These are phyloP conservation scores for Agrochola macilenta DNA, from an alignment of 2,888 invertebrate genomes.

Conservation along the genomic window DNA sequence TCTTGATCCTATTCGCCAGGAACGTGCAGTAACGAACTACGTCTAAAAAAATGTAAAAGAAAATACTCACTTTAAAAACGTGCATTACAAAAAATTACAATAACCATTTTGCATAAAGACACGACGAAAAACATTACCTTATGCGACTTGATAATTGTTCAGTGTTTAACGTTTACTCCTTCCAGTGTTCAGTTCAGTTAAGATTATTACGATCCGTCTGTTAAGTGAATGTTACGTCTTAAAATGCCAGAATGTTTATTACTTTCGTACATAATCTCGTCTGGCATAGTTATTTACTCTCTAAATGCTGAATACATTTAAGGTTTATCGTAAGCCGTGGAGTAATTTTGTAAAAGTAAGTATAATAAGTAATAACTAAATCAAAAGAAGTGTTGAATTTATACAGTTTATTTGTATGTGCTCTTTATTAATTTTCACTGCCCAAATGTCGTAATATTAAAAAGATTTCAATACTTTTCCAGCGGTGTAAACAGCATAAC, in stretches of 20 bases:
- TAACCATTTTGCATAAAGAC: neutral
- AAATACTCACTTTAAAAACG: neutral
- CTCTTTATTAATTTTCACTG: neutral
- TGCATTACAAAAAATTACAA: too few species aligned
- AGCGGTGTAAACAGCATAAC: neutral
- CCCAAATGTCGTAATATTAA: neutral
- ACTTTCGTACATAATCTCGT: conserved; percentile 61
- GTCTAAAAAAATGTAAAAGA: neutral
- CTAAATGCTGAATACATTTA: conserved; percentile 32
- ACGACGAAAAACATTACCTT: neutral
- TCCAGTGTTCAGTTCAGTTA: conserved; percentile 30
- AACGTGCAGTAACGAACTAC: neutral
- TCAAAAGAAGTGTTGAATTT: neutral
- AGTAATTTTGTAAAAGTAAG: conserved; percentile 19
- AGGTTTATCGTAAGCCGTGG: conserved; percentile 37
- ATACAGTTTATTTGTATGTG: neutral
- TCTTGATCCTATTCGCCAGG: neutral
- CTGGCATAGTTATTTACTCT: conserved; percentile 40
- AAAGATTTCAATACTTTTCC: neutral
- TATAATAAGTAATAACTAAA: neutral
- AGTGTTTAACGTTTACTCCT: conserved; percentile 43
- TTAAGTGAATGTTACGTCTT: conserved; percentile 58
- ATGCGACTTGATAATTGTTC: conserved; percentile 42
- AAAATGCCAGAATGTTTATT: conserved; percentile 60
- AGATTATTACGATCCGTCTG: conserved; percentile 55